Percentiles rank a stretch among this genome's conserved stretches.
Conservation (phyloP, 2,113 vertebrate genomes). For the Procavia capensis region DNA sequence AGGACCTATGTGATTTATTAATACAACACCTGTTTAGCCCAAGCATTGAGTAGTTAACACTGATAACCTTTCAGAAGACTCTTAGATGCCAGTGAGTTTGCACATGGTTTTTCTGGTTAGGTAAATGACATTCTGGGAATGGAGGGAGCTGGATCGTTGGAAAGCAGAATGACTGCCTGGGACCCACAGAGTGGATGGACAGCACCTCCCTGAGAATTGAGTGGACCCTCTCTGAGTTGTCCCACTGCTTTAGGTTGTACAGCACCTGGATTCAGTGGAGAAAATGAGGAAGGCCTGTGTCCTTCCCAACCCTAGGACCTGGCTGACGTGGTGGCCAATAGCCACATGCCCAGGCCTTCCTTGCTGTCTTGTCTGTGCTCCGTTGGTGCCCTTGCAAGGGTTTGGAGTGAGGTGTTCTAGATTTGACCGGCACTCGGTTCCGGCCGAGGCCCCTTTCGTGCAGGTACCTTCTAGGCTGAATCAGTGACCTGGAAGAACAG, state of each 20-base stretch:
- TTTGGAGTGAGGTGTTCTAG: not conserved
- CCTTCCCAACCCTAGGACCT: not conserved
- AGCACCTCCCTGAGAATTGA: not conserved
- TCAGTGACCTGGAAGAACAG: not conserved
- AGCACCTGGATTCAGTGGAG: not conserved
- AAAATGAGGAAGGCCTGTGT: not conserved
- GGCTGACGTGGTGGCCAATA: not conserved
- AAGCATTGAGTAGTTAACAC: not conserved
- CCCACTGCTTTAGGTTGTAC: fast-evolving
- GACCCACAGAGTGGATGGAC: fast-evolving
- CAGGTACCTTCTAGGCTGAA: not conserved
- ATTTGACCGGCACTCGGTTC: too few relatives aligned
- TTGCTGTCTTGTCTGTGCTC: not conserved
- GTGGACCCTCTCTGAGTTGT: not conserved
- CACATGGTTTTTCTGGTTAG: not conserved
- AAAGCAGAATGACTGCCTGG: not conserved
- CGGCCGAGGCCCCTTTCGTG: not conserved
- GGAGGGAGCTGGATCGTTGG: not conserved
- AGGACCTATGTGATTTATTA: not conserved
- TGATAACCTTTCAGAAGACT: not conserved
- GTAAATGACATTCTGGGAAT: not conserved
- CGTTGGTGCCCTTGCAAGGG: fast-evolving
- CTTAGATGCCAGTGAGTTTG: not conserved
- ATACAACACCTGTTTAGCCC: not conserved
- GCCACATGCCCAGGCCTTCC: fast-evolving